Percentiles rank a stretch among this genome's conserved stretches.
These are phyloP conservation scores for Myathropa florea DNA, from an alignment of 2,888 invertebrate species.

Conservation along the genomic window DNA sequence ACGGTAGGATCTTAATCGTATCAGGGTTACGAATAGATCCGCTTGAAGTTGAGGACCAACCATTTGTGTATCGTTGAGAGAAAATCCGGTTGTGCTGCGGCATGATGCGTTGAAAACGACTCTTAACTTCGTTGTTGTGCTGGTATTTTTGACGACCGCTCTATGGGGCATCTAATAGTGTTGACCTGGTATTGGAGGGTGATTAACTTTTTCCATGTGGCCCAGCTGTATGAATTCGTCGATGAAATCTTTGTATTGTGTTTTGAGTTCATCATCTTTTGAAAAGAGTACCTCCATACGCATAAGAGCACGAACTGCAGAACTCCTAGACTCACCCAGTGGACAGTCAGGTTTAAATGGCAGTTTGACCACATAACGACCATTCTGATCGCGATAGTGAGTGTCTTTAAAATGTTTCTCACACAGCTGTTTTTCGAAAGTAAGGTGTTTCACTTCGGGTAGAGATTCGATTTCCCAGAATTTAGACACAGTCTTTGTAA, in stretches of 20 bases:
- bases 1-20: background rate
- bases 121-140: constrained; percentile 43
- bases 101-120: constrained; percentile 45
- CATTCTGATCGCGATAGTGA: constrained; percentile 18
- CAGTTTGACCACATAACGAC: constrained; percentile 44
- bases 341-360: too few relatives aligned
- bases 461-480: too few relatives aligned
- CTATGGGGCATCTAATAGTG: constrained; percentile 36
- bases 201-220: constrained; percentile 39
- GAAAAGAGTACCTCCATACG: constrained; percentile 42
- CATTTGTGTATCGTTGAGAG: background rate
- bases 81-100: constrained; percentile 20
- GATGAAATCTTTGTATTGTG: constrained; percentile 32
- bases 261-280: constrained; percentile 5
- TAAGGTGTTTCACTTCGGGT: constrained; percentile 16
- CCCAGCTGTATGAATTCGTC: constrained; percentile 6
- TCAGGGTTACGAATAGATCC: background rate
- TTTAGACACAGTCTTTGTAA: too few relatives aligned
- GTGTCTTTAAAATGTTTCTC: constrained; percentile 42
- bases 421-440: constrained; percentile 34
- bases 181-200: background rate
- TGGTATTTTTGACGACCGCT: constrained; percentile 39
- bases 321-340: too few relatives aligned
- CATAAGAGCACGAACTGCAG: constrained; percentile 22
- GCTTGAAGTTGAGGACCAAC: background rate